Conservation (phyloP, 2,113 vertebrate species). For the Otolemur garnettii region DNA sequence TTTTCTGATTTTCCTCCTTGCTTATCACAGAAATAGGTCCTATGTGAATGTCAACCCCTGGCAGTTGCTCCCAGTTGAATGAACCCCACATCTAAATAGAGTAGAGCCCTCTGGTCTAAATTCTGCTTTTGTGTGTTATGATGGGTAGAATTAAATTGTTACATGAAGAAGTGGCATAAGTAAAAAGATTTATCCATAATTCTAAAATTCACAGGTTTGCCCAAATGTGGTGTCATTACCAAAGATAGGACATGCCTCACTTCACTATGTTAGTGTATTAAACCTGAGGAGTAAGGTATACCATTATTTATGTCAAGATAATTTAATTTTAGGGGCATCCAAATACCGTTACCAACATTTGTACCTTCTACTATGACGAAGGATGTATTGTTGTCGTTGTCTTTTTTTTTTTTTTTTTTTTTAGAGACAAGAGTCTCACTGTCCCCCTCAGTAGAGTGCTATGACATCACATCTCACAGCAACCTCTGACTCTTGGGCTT, state of each 20-base stretch:
- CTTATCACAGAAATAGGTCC: background rate
- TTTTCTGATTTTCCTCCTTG: background rate
- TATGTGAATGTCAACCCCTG: background rate
- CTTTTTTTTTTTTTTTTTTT: no score
- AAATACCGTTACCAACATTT: background rate
- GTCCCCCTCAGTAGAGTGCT: no score
- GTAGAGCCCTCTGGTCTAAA: background rate
- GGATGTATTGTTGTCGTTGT: no score
- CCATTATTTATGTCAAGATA: background rate
- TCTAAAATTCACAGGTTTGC: background rate
- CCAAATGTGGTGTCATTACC: background rate
- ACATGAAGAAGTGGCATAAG: background rate
- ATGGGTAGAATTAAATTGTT: slow-evolving; percentile 13
- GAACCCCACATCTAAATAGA: slow-evolving; percentile 19
- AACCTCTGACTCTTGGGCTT: no score
- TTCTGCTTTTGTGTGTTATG: background rate
- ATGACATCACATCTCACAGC: no score
- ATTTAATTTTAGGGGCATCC: background rate
- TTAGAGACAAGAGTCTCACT: no score
- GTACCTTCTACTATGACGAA: background rate
- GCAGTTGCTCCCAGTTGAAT: background rate
- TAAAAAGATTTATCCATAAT: background rate
- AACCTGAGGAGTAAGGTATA: background rate
- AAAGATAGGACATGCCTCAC: background rate
- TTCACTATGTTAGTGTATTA: background rate